phyloP scores from a whole-genome alignment of 1,140 invertebrate genomes.

The Tetraneura akinire region DNA sequence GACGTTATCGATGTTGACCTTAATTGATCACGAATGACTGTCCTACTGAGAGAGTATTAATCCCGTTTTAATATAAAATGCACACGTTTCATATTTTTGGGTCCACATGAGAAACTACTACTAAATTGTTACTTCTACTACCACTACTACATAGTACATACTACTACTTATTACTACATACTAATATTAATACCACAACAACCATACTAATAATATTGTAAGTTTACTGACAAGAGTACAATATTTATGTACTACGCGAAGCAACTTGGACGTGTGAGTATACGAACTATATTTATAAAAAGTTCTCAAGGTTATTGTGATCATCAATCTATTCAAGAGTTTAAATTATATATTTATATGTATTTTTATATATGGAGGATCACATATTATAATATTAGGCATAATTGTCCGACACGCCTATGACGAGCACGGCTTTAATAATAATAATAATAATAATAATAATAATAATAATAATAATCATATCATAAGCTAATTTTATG shows the following conservation, averaged over 20 bases:
- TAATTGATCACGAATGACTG: background rate
- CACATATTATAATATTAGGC: no score
- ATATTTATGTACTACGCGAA: no score
- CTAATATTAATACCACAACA: background rate
- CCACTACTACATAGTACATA: background rate
- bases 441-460: background rate
- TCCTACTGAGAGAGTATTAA: background rate
- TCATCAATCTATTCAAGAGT: background rate
- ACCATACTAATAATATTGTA: no score
- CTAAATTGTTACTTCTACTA: background rate
- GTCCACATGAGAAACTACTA: background rate
- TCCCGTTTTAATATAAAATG: no score
- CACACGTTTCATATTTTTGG: background rate
- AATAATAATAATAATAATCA: background rate
- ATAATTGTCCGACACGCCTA: background rate
- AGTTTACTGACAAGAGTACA: no score
- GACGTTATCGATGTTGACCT: conserved; percentile 11
- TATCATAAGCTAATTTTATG: background rate
- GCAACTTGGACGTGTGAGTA: background rate
- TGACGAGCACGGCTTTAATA: conserved; percentile 8
- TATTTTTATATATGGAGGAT: background rate
- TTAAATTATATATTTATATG: conserved; percentile 15
- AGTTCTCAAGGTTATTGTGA: background rate
- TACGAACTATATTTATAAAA: background rate
- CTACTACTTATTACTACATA: background rate